These are phyloP conservation scores for Limenitis camilla DNA, from an alignment of 2,888 invertebrate genomes.

Conservation along the genomic window DNA sequence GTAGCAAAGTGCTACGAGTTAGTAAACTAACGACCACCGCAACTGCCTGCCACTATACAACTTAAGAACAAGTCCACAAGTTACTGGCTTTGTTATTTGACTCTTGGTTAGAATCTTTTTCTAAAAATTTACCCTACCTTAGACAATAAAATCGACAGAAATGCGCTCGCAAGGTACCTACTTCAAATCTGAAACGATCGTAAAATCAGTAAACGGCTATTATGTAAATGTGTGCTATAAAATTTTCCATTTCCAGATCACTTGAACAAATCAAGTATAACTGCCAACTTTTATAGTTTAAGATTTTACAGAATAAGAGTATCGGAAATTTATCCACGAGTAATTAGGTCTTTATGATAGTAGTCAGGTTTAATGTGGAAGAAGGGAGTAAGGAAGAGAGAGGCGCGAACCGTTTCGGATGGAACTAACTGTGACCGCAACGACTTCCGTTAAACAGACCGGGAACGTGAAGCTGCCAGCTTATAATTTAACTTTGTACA, in stretches of 20 bases:
- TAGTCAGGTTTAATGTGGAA: slow-evolving; percentile 57
- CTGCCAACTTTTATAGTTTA: slow-evolving; percentile 13
- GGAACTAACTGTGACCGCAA: slow-evolving; percentile 62
- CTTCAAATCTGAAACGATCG: slow-evolving; percentile 22
- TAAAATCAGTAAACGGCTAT: slow-evolving; percentile 27
- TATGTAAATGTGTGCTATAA: slow-evolving; percentile 27
- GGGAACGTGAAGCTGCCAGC: slow-evolving; percentile 37
- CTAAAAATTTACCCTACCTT: neutral
- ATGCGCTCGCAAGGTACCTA: slow-evolving; percentile 17
- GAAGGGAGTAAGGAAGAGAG: slow-evolving; percentile 40
- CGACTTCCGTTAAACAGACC: slow-evolving; percentile 43
- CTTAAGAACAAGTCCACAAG: slow-evolving; percentile 33
- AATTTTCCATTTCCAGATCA: slow-evolving; percentile 27
- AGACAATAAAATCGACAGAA: slow-evolving; percentile 10
- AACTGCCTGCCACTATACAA: slow-evolving; percentile 38
- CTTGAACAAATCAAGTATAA: slow-evolving; percentile 22
- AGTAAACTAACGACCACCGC: slow-evolving; percentile 46
- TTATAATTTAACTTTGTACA: slow-evolving; percentile 31
- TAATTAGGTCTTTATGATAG: slow-evolving; percentile 64
- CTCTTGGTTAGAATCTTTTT: neutral
- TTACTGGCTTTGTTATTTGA: slow-evolving; percentile 31
- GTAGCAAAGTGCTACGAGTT: slow-evolving; percentile 38
- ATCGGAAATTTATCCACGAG: slow-evolving; percentile 48
- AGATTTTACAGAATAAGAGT: slow-evolving; percentile 41
- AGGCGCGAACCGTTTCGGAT: slow-evolving; percentile 51